Base-by-base conservation (phyloP, 2,113 vertebrate genomes). In the Boulengeromyrus knoepffleri region DNA sequence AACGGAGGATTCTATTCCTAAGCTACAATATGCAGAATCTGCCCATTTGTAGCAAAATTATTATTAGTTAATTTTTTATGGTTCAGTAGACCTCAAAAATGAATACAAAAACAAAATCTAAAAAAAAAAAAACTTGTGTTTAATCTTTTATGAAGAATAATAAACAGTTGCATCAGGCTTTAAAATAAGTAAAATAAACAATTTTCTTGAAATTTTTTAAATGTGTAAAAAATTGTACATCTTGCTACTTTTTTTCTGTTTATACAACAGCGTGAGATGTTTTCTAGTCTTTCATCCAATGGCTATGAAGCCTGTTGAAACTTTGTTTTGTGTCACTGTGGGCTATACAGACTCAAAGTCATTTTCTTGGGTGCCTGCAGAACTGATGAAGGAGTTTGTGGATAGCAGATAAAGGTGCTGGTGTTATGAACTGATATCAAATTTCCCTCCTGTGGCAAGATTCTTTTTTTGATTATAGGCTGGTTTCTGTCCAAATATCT, bases 381-480 rank as follows among this genome's bases (percentile, higher is more conserved):
- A 50, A 86, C 21, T 86, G 84, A 47, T 47, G 46, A 85, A 47
- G 84, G 84, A 47, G 47, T 47, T 50, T 86, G 84, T 86, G 84
- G 45, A 49, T n/a, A 50, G 45, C n/a, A 27, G 84, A 86, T 27
- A 50, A 6, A 87, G 87, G 84, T 91, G 88, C 88, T 77, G 62
- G 39, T 45, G 7, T 87, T 87, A 87, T 36, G 19, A 87, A 36
- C 10, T 39, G 49, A 53, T 56, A 87, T 53, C 85, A 53, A 39
- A 53, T 53, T 53, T 36, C 50, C 31, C 50, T 49, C 84, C 84
- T 56, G 31, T 87, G 85, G 45, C 85, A 53, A 87, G 47, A 53
- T 27, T 12, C 50, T 53, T 87, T 52, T 50, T 87, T 49, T 87
- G 85, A 80, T 27, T 56, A 87, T 87, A 47, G 85, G 27, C 21